phyloP scores from a whole-genome alignment of 2,797 vertebrate genomes.

The Danio tinwini region DNA sequence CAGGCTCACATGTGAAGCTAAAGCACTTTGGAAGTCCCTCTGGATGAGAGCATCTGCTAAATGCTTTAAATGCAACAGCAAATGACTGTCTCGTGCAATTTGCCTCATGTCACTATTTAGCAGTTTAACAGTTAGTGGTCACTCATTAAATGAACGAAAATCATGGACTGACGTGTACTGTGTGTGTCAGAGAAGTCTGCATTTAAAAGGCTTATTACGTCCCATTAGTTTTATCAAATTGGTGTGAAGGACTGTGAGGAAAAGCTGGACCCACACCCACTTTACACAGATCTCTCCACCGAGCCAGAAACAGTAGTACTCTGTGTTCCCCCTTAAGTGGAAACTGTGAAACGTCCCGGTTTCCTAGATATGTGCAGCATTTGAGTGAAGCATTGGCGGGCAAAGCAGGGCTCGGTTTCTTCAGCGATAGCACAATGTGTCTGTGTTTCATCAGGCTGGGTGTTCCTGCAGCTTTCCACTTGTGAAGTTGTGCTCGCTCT shows the following conservation, averaged over 20 bases:
- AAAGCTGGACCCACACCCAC: conserved; percentile 47
- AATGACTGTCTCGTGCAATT: neutral
- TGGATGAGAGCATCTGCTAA: conserved; percentile 34
- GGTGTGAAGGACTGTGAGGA: conserved; percentile 23
- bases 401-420: conserved; percentile 18
- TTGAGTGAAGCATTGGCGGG: conserved; percentile 34
- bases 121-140: conserved; percentile 34
- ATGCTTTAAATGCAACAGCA: conserved; percentile 10
- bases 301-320: conserved; percentile 46
- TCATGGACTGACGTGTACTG: neutral
- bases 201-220: conserved; percentile 36
- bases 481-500: conserved; percentile 38
- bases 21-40: conserved; percentile 11
- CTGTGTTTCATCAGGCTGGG: conserved; percentile 36
- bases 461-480: conserved; percentile 13
- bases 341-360: conserved; percentile 41
- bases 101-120: conserved; percentile 9
- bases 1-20: conserved; percentile 9
- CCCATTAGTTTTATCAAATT: conserved; percentile 35
- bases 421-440: conserved; percentile 27
- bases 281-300: conserved; percentile 37
- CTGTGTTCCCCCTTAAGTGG: conserved; percentile 29
- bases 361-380: conserved; percentile 31
- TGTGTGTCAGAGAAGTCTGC: conserved; percentile 30
- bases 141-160: conserved; percentile 42